phyloP scores from a whole-genome alignment of 2,888 invertebrate species.

The Nomada flava region DNA sequence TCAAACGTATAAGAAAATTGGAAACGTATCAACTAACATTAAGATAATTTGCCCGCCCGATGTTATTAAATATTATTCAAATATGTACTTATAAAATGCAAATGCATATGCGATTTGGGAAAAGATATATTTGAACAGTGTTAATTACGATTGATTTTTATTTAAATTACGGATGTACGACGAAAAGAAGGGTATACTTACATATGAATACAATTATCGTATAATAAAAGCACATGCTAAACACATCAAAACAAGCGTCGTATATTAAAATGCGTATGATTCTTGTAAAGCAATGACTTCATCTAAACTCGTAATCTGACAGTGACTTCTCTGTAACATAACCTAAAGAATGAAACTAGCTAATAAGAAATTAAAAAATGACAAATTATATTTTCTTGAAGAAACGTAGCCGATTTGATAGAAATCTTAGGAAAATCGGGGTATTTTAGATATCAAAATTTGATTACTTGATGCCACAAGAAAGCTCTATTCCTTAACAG shows the following conservation, averaged over 20 bases:
- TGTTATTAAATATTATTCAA: not conserved
- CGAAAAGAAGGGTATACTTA: not conserved
- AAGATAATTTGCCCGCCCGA: not conserved
- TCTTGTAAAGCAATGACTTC: slow-evolving; percentile 1
- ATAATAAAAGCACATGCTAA: not conserved
- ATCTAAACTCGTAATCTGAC: not conserved
- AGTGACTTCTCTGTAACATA: not conserved
- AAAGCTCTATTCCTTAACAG: too few relatives aligned
- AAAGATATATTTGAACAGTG: not conserved
- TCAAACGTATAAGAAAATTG: not conserved
- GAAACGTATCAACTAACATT: too few relatives aligned
- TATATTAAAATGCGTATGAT: not conserved
- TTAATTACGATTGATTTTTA: not conserved
- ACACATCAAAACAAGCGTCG: not conserved
- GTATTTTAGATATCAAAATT: not conserved
- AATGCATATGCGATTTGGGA: not conserved
- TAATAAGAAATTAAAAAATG: not conserved
- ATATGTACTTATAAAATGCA: not conserved
- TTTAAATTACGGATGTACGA: not conserved
- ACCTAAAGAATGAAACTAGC: slow-evolving; percentile 8
- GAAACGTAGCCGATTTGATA: not conserved
- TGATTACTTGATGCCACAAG: not conserved
- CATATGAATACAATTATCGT: not conserved
- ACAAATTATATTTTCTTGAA: not conserved
- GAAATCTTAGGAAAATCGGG: not conserved